These are phyloP conservation scores for Patagioenas fasciata DNA, from an alignment of 2,113 vertebrate species.

Conservation along the genomic window DNA sequence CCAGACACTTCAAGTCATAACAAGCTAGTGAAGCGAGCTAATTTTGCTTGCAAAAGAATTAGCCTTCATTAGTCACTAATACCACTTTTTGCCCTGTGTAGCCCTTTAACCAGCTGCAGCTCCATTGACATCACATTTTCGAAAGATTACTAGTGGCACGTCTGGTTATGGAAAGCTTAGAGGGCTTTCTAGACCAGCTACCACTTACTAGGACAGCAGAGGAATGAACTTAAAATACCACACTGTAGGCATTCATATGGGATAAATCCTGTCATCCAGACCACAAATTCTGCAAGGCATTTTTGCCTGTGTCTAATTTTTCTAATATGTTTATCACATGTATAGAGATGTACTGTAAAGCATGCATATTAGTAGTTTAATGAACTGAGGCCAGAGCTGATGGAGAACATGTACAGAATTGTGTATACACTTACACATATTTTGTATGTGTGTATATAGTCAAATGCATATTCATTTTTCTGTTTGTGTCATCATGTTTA, in stretches of 20 bases:
- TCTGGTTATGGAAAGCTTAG: conserved; percentile 43
- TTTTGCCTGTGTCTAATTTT: not conserved
- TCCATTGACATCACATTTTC: conserved; percentile 63
- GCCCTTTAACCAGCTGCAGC: conserved; percentile 63
- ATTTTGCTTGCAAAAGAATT: conserved; percentile 75
- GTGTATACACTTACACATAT: not conserved
- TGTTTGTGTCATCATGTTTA: not conserved
- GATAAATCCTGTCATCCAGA: not conserved
- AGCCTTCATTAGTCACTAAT: conserved; percentile 70
- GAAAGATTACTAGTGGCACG: conserved; percentile 36
- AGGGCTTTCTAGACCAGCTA: conserved; percentile 28
- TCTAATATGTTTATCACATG: not conserved
- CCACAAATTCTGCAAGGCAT: not conserved
- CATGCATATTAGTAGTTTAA: not conserved
- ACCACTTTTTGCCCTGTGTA: conserved; percentile 49
- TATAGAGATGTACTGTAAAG: not conserved
- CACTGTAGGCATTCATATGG: not conserved
- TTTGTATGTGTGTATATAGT: not conserved
- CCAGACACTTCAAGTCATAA: conserved; percentile 76
- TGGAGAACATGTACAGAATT: not conserved
- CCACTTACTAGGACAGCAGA: not conserved
- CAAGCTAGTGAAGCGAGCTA: conserved; percentile 69
- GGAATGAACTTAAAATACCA: not conserved
- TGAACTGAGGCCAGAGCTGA: not conserved
- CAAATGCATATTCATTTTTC: no score